Evolutionary conservation across 2,113 vertebrate species (phyloP).

Genomic region (Damaliscus lunatus): DNA sequence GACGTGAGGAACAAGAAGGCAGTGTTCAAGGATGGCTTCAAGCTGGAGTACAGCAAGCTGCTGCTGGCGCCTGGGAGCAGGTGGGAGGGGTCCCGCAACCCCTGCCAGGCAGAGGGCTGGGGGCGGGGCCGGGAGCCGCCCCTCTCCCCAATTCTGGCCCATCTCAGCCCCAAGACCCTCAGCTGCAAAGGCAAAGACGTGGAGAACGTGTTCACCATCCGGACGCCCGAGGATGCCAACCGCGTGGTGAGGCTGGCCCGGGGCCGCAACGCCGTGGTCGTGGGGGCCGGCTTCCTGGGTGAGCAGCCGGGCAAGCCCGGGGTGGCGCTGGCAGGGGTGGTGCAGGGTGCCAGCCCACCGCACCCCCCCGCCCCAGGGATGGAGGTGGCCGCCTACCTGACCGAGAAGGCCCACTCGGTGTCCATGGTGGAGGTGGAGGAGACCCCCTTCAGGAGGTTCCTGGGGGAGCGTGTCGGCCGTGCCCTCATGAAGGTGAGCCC

Average conservation of each 20-base stretch:
- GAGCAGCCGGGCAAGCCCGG: conserved; percentile 33
- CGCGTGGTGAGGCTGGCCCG: conserved; percentile 90
- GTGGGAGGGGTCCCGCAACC: conserved; percentile 75
- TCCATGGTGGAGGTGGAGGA: conserved; percentile 95
- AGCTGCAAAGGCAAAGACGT: conserved; percentile 95
- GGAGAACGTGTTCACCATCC: conserved; percentile 92
- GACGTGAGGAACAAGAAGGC: conserved; percentile 91
- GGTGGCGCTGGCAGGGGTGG: not conserved
- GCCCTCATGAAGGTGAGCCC: conserved; percentile 93
- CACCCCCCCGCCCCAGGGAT: conserved; percentile 84
- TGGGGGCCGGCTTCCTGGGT: conserved; percentile 97
- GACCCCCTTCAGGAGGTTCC: conserved; percentile 91
- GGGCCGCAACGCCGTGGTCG: conserved; percentile 93
- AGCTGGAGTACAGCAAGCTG: conserved; percentile 96
- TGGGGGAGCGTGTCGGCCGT: conserved; percentile 95
- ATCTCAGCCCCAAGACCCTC: conserved; percentile 90
- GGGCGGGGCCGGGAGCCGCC: not conserved
- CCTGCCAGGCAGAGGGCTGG: not conserved
- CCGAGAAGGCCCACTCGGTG: conserved; percentile 96
- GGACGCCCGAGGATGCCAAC: conserved; percentile 94
- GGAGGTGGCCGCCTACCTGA: conserved; percentile 95
- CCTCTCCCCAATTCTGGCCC: not conserved
- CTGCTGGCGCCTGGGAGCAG: conserved; percentile 95
- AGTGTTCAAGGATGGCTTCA: conserved; percentile 93
- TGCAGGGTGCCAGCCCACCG: not conserved